phyloP scores from a whole-genome alignment of 2,888 invertebrate genomes.

The Acanthosepion lycidas region DNA sequence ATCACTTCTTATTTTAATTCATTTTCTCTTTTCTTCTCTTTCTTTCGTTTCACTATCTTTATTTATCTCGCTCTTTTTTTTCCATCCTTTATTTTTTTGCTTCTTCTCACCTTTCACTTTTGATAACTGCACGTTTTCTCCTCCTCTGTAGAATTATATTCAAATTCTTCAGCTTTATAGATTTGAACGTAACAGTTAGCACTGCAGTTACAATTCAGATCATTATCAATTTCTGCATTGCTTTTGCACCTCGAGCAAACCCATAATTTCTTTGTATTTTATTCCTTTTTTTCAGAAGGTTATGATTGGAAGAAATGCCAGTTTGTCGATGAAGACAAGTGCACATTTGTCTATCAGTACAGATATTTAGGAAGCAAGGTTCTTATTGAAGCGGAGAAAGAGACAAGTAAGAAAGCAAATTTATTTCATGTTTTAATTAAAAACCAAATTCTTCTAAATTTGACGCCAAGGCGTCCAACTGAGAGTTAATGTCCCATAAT shows the following conservation, averaged over 20 bases:
- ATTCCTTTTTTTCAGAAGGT: not conserved
- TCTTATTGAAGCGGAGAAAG: not conserved
- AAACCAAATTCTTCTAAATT: not conserved
- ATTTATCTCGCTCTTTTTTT: not conserved
- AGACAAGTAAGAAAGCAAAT: not conserved
- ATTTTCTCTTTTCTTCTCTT: too few relatives aligned
- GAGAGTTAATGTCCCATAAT: too few relatives aligned
- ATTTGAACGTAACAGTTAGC: not conserved
- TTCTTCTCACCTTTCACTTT: not conserved
- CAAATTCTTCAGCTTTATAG: too few relatives aligned
- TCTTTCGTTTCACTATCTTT: not conserved
- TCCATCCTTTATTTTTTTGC: not conserved
- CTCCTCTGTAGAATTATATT: too few relatives aligned
- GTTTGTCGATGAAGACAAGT: not conserved
- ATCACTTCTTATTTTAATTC: not conserved
- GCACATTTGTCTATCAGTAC: constrained; percentile 1
- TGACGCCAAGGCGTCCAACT: not conserved
- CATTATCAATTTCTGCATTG: not conserved
- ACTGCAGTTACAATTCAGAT: not conserved
- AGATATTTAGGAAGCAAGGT: constrained; percentile 25
- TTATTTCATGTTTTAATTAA: not conserved
- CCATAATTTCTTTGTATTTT: not conserved
- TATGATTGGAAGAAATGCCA: not conserved
- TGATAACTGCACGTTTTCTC: not conserved
- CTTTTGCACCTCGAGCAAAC: not conserved